Evolutionary conservation across 2,888 invertebrate genomes (phyloP).

Genomic region (Leptogaster cylindrica): DNA sequence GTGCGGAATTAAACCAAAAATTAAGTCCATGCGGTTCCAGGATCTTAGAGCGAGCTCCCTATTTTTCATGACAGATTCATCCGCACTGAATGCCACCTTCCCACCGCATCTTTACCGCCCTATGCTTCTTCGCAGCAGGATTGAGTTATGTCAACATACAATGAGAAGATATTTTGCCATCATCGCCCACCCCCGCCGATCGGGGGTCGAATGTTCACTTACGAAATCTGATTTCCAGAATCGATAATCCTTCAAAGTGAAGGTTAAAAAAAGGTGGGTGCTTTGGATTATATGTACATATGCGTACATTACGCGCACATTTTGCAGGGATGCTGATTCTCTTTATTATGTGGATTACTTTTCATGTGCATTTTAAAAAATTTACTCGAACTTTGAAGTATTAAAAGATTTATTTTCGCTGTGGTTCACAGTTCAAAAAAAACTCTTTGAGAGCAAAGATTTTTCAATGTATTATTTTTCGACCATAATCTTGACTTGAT

Average conservation of each 20-base stretch:
- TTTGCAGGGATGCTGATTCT: conserved; percentile 35
- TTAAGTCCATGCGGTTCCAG: conserved; percentile 11
- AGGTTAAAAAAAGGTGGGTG: conserved; percentile 37
- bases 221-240: conserved; percentile 44
- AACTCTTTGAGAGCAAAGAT: too few species aligned
- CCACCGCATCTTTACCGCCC: conserved; percentile 2
- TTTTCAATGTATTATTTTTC: too few species aligned
- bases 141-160: conserved; percentile 38
- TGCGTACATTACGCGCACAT: conserved; percentile 32
- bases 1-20: conserved; percentile 32
- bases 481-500: too few species aligned
- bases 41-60: conserved; percentile 7
- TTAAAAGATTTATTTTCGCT: too few species aligned
- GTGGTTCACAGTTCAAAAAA: too few species aligned
- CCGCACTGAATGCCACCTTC: conserved; percentile 8
- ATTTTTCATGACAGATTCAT: conserved; percentile 10
- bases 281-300: conserved; percentile 39
- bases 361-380: too few species aligned
- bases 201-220: conserved; percentile 36
- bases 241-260: conserved; percentile 44
- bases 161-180: conserved; percentile 12
- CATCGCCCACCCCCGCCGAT: neutral
- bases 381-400: too few species aligned
- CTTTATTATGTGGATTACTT: too few species aligned
- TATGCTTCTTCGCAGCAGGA: neutral